Evolutionary conservation across 2,113 vertebrate genomes (phyloP), one percentile per base, ranked within the genome.

Genomic region (Grammomys surdaster): DNA sequence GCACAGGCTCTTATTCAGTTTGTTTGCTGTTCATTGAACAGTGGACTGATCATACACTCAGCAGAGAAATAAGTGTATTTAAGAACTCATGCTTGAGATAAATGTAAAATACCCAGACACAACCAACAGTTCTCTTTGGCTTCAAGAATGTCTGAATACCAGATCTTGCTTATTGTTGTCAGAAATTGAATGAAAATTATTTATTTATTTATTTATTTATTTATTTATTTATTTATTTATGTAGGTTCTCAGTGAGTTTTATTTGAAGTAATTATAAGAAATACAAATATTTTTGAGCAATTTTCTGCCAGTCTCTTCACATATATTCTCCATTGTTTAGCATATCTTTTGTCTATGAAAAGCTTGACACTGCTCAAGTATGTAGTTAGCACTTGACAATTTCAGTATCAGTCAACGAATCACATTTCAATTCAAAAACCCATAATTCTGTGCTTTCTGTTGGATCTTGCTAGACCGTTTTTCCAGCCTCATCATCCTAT

Each of bases 391-490:
- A n/a, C 67, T 78, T 88, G 8, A 40, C 22, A 58, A 31, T 70
- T 69, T 6, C 4, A 51, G 9, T 76, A 43, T 92, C 36, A 36
- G 63, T 91, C 43, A 94, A n/a, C 58, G 46, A 73, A 75, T 87
- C 82, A 88, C 13, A 75, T 60, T 33, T 93, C 22, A 22, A 7
- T 73, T 93, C 40, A 89, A 73, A 92, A 94, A 73, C 81, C 58
- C 19, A 67, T 10, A 43, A 5, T 43, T 26, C n/a, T 36, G 3
- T 12, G 28, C 40, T 92, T 94, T 69, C n/a, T 40, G 2, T 19
- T 75, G 56, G 54, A 31, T 43, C 26, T 19, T 81, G 51, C 63
- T 85, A 31, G 51, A 82, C 75, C 43, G 33, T 40, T 33, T 89
- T 73, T 84, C 51, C 16, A 76, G 48, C 48, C 67, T 89, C 36